Percentiles rank a stretch among this genome's conserved stretches.
These are phyloP conservation scores for Etheostoma spectabile DNA, from an alignment of 2,113 vertebrate species.

Conservation along the genomic window DNA sequence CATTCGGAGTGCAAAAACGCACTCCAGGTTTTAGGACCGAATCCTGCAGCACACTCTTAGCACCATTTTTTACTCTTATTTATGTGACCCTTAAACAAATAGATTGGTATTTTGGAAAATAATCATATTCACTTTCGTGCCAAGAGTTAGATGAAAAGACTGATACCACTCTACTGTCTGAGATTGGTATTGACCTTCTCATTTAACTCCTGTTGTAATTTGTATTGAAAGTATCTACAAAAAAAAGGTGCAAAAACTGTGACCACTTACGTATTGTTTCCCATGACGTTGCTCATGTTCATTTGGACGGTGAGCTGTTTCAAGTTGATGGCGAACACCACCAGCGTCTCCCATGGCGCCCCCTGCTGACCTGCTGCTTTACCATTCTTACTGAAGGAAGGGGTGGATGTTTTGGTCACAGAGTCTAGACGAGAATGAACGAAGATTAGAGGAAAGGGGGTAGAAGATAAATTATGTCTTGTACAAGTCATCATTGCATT, in stretches of 20 bases:
- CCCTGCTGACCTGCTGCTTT: slow-evolving; percentile 93
- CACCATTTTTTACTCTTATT: background rate
- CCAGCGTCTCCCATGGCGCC: slow-evolving; percentile 96
- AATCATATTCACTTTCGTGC: background rate
- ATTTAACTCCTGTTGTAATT: no score
- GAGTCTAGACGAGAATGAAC: slow-evolving; percentile 83
- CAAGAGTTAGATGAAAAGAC: background rate
- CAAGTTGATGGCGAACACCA: slow-evolving; percentile 98
- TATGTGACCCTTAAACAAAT: background rate
- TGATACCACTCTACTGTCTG: background rate
- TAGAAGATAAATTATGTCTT: background rate
- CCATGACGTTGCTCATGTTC: slow-evolving; percentile 99
- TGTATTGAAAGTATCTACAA: background rate
- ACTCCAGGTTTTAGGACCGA: no score
- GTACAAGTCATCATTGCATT: background rate
- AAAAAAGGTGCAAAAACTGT: background rate
- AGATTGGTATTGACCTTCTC: background rate
- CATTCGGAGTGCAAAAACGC: no score
- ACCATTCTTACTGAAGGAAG: slow-evolving; percentile 90
- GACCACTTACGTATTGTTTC: slow-evolving; percentile 94
- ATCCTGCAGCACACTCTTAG: no score
- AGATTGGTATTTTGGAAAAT: background rate
- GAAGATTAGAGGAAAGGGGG: background rate
- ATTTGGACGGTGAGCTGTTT: slow-evolving; percentile 98
- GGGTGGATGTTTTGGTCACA: slow-evolving; percentile 93